Evolutionary conservation across 2,888 invertebrate genomes (phyloP).

Genomic region (Drosophila nr. fundita): DNA sequence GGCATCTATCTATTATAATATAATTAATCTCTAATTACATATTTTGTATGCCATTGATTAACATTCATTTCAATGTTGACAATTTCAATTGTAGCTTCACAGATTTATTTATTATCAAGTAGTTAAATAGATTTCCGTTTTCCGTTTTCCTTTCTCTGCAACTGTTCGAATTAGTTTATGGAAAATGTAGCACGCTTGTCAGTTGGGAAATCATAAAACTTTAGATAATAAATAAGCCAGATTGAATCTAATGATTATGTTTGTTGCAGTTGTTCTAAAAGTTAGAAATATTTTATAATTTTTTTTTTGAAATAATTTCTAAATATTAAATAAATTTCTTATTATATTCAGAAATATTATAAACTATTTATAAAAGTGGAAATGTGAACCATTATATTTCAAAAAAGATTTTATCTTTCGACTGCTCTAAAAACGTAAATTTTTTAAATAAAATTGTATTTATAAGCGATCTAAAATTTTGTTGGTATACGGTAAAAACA

Average conservation of each 20-base stretch:
- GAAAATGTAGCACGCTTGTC: background rate
- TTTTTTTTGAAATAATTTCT: background rate
- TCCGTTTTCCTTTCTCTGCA: background rate
- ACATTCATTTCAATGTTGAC: background rate
- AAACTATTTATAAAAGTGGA: background rate
- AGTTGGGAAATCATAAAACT: conserved; percentile 1
- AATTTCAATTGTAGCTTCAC: background rate
- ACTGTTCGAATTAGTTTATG: background rate
- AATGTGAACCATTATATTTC: background rate
- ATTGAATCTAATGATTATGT: background rate
- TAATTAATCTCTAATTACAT: background rate
- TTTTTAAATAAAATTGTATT: background rate
- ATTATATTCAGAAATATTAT: no score
- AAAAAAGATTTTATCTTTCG: background rate
- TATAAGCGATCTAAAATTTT: background rate
- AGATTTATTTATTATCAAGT: background rate
- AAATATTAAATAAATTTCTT: background rate
- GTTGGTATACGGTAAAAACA: background rate
- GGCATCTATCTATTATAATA: conserved; percentile 23
- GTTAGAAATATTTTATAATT: no score
- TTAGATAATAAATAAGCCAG: background rate
- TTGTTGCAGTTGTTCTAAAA: background rate
- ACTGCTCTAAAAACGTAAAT: background rate
- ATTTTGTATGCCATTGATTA: background rate
- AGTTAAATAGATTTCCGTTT: background rate